Percentiles rank a stretch among this genome's conserved stretches.
phyloP scores from a whole-genome alignment of 2,113 vertebrate species.

The Mesitornis unicolor region DNA sequence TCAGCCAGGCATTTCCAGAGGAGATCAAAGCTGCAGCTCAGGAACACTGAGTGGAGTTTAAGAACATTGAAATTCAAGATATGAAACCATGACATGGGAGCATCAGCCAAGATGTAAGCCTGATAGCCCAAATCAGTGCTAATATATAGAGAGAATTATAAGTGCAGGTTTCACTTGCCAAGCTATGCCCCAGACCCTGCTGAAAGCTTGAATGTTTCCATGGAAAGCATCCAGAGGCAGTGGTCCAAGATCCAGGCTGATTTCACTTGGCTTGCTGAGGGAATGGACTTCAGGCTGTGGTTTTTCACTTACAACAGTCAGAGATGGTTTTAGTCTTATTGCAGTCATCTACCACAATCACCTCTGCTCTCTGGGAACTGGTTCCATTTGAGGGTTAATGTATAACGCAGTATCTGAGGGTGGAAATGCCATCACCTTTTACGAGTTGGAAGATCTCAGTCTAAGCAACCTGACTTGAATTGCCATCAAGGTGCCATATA shows the following conservation, averaged over 20 bases:
- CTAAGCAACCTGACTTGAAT: neutral
- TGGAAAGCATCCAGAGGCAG: neutral
- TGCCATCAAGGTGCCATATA: neutral
- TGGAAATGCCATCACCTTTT: neutral
- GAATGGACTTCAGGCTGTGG: neutral
- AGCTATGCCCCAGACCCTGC: neutral
- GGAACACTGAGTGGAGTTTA: neutral
- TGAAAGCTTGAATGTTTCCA: neutral
- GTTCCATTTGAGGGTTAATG: neutral
- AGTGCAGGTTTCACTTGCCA: neutral
- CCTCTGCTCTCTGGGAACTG: neutral
- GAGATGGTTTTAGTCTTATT: neutral
- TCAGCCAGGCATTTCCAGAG: neutral
- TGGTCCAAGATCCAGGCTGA: neutral
- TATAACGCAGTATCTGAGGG: neutral
- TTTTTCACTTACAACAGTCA: neutral
- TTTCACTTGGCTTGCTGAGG: neutral
- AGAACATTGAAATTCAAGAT: neutral
- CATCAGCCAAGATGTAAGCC: neutral
- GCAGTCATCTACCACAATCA: neutral
- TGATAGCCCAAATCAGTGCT: neutral
- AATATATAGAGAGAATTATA: neutral
- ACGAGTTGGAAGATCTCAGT: neutral
- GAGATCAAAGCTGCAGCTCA: neutral
- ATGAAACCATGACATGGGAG: neutral